phyloP scores from a whole-genome alignment of 2,113 vertebrate genomes.

The Salvelinus namaycush region DNA sequence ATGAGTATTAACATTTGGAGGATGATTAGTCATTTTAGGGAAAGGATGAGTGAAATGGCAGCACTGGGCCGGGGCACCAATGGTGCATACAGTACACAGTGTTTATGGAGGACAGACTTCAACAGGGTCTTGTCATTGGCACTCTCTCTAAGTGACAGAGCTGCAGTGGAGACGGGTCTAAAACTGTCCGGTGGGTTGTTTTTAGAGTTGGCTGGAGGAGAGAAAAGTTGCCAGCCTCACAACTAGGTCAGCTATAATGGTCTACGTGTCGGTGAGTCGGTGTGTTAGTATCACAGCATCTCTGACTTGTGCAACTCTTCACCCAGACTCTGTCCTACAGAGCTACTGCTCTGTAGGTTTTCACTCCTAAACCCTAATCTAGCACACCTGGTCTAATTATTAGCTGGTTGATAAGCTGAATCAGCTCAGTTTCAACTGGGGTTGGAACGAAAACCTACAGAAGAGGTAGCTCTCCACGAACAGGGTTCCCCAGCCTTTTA shows the following conservation, averaged over 20 bases:
- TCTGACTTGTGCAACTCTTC: slow-evolving; percentile 66
- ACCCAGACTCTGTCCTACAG: slow-evolving; percentile 40
- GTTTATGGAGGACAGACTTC: slow-evolving; percentile 40
- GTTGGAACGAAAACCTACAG: no score
- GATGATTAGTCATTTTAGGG: no score
- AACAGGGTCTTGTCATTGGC: slow-evolving; percentile 67
- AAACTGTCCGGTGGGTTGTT: slow-evolving; percentile 75
- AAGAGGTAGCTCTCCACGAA: no score
- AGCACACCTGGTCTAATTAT: no score
- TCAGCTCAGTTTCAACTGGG: no score
- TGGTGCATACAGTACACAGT: neutral
- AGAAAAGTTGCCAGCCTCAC: slow-evolving; percentile 71
- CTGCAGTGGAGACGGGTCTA: slow-evolving; percentile 72
- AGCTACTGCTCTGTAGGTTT: no score
- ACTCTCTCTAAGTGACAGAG: slow-evolving; percentile 68
- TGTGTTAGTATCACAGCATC: slow-evolving; percentile 69
- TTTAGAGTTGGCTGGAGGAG: slow-evolving; percentile 75
- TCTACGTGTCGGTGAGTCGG: slow-evolving; percentile 59
- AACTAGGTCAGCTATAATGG: slow-evolving; percentile 77
- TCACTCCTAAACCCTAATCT: no score
- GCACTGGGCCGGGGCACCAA: no score
- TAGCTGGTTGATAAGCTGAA: no score
- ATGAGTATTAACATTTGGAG: no score
- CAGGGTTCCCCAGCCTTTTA: neutral
- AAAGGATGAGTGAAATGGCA: no score